These are phyloP conservation scores for Lepus americanus DNA, from an alignment of 2,113 vertebrate species.

Conservation along the genomic window DNA sequence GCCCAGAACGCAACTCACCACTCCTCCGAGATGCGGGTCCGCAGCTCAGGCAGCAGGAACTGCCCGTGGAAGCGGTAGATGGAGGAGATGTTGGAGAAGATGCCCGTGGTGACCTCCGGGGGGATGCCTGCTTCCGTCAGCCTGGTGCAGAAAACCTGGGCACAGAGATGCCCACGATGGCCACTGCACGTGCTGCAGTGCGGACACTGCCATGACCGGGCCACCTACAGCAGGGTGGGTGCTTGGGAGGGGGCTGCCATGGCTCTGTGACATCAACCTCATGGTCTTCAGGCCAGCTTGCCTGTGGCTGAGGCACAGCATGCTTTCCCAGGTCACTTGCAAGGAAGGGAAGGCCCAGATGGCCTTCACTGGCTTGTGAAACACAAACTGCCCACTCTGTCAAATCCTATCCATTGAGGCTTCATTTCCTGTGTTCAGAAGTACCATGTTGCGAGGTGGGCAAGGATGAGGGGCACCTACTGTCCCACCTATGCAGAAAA, in stretches of 20 bases:
- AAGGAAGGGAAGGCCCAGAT: not conserved
- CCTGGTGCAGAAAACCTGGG: constrained; percentile 96
- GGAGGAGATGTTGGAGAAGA: constrained; percentile 99
- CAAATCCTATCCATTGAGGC: not conserved
- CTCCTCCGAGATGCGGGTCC: constrained; percentile 94
- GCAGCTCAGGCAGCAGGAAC: constrained; percentile 97
- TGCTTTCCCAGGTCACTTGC: too few species aligned
- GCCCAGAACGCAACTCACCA: constrained; percentile 89
- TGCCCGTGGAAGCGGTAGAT: constrained; percentile 97
- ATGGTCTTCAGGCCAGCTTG: not conserved
- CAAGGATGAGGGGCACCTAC: not conserved
- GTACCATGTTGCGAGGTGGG: not conserved
- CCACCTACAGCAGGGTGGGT: not conserved
- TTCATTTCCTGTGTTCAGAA: not conserved
- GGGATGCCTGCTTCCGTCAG: constrained; percentile 94
- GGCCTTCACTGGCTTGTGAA: not conserved
- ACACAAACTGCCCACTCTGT: not conserved
- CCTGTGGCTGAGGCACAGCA: not conserved
- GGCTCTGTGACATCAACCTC: not conserved
- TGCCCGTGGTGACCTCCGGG: constrained; percentile 94
- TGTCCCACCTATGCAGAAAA: not conserved
- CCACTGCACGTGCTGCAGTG: not conserved
- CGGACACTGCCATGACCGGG: rapidly evolving
- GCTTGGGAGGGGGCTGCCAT: not conserved
- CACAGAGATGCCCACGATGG: not conserved